Conservation (phyloP, 2,797 vertebrate genomes). For the Sebastes goodei region DNA sequence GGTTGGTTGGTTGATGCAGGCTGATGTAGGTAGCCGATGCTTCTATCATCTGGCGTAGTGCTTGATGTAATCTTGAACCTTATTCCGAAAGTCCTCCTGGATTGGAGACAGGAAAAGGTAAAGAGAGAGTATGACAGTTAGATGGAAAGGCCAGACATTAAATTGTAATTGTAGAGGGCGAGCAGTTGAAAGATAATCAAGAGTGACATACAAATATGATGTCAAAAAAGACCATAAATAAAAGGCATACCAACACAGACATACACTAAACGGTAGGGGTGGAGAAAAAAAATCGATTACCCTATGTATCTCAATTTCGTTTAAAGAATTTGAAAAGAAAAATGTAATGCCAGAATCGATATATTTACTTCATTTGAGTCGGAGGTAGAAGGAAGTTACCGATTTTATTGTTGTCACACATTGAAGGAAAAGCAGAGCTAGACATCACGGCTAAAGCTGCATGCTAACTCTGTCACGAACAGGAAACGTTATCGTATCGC, state of each 20-base stretch:
- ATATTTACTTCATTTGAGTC: no score
- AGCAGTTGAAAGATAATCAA: not conserved
- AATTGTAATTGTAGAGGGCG: not conserved
- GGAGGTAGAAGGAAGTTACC: no score
- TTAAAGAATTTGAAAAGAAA: no score
- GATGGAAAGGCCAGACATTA: not conserved
- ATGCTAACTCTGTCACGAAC: no score
- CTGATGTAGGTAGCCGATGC: constrained; percentile 33
- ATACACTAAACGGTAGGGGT: not conserved
- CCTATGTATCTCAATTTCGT: no score
- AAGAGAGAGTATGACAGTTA: not conserved
- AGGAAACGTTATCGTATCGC: no score
- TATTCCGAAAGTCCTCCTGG: constrained; percentile 95
- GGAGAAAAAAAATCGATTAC: no score
- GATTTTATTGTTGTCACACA: no score
- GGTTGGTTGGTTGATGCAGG: constrained; percentile 68
- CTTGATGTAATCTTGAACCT: constrained; percentile 99
- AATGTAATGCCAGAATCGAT: no score
- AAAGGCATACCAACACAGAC: not conserved
- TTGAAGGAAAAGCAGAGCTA: no score
- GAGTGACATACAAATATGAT: not conserved
- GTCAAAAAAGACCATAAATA: not conserved
- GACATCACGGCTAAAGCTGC: no score
- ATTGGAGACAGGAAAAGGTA: constrained; percentile 34
- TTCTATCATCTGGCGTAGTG: constrained; percentile 96